phyloP scores from a whole-genome alignment of 2,888 invertebrate genomes.

The Diaperis boleti region DNA sequence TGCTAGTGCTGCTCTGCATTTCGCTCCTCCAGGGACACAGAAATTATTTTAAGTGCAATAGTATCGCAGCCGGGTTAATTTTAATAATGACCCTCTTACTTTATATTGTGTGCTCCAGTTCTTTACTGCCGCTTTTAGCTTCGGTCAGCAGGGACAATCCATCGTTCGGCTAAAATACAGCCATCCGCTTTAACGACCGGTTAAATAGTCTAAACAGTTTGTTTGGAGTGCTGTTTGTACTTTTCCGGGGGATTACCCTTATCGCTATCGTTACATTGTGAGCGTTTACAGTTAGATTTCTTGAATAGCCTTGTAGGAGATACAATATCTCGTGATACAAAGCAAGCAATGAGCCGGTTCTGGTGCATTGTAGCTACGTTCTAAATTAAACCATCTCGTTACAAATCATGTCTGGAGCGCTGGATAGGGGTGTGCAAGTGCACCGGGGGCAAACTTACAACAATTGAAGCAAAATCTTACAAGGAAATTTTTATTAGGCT shows the following conservation, averaged over 20 bases:
- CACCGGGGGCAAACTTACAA: too few species aligned
- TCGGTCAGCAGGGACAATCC: slow-evolving; percentile 10
- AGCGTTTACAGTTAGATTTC: slow-evolving; percentile 35
- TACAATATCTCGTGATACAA: slow-evolving; percentile 26
- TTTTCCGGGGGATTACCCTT: slow-evolving; percentile 32
- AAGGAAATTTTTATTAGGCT: too few species aligned
- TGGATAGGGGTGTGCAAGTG: too few species aligned
- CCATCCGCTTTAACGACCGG: slow-evolving; percentile 18
- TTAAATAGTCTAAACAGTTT: slow-evolving; percentile 23
- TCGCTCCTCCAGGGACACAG: neutral
- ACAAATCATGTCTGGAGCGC: slow-evolving; percentile 14
- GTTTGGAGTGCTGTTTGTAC: slow-evolving; percentile 31
- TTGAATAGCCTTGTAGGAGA: slow-evolving; percentile 37
- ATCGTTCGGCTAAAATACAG: slow-evolving; percentile 15
- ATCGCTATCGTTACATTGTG: slow-evolving; percentile 31
- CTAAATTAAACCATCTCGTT: slow-evolving; percentile 27
- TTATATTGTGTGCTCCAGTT: neutral
- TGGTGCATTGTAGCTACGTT: slow-evolving; percentile 25
- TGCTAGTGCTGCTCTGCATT: neutral
- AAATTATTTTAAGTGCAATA: neutral
- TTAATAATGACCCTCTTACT: neutral
- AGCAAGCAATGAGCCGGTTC: slow-evolving; percentile 37
- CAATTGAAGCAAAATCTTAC: too few species aligned
- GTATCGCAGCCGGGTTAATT: neutral
- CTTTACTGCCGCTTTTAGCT: neutral